Percentiles rank a stretch among this genome's conserved stretches.
Evolutionary conservation across 2,797 vertebrate genomes (phyloP).

Genomic region (Karalla daura): DNA sequence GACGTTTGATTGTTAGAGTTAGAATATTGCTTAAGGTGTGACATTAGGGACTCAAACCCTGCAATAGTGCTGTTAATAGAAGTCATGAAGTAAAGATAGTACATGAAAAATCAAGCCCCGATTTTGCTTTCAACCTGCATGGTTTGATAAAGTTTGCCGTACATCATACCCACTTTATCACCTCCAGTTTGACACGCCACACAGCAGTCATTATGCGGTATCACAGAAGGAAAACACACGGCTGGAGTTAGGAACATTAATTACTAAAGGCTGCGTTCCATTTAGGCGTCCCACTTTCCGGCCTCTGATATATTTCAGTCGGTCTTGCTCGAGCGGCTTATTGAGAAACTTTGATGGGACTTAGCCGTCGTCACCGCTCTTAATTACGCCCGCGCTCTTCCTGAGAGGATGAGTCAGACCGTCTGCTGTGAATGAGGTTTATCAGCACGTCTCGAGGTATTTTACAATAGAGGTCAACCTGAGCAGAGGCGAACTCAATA

Average conservation of each 20-base stretch:
- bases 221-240: background rate
- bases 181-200: background rate
- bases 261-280: conserved; percentile 8
- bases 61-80: too few relatives aligned
- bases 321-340: background rate
- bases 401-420: background rate
- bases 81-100: too few relatives aligned
- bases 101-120: too few relatives aligned
- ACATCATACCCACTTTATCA: background rate
- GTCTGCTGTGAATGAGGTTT: background rate
- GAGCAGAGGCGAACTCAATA: background rate
- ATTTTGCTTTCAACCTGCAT: too few relatives aligned
- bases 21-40: background rate
- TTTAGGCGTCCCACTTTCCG: background rate
- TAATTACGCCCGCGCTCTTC: conserved; percentile 6
- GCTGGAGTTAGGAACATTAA: conserved; percentile 11
- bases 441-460: background rate
- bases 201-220: background rate
- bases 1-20: too few relatives aligned
- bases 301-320: background rate
- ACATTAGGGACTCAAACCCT: background rate
- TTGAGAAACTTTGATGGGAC: background rate
- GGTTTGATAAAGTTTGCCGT: too few relatives aligned
- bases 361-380: background rate
- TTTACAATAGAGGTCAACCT: background rate